Evolutionary conservation across 2,888 invertebrate genomes (phyloP), one percentile per base, ranked within the genome.

Genomic region (Ophioninae sp.): DNA sequence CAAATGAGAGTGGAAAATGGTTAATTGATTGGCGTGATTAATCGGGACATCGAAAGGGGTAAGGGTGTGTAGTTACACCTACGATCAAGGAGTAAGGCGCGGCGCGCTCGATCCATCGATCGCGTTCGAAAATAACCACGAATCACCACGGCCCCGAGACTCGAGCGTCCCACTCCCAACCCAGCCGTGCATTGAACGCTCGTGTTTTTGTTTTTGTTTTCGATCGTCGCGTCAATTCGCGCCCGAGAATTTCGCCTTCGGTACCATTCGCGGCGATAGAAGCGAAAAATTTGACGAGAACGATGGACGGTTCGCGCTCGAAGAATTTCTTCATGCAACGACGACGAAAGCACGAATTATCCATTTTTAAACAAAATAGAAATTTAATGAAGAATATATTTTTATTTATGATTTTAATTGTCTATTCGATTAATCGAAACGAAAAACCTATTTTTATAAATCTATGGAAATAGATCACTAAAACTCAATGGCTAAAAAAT

Each of bases 21-120:
- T 78, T 83, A 83, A 83, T 81, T 83, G 83, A 83, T 83, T 83
- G 83, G 83, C 73, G 74, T 80, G 77, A 83, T 83, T 81, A 83
- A 83, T 83, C 64, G 50, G 65, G 59, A 6, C 50, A 73, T 62
- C 74, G 79, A 77, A 65, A 77, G 83, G 80, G 65, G 83, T 77
- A 80, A 17, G 2, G 6, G 62, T 74, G 56, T 73, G 21, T 41
- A 44, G 21, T 50, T 50, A 50, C 50, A 50, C 50, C 50, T 10
- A 50, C 50, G 67, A 23, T 75, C 56, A 69, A 74, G 69, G 65
- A 70, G 65, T 50, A 44, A 74, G 80, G 83, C 59, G 83, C 72
- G 80, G 68, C 64, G 68, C 64, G 21, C 30, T 61, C 81, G 76
- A 81, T 83, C 74, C 77, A 83, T 77, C 77, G 64, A 80, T 77